Evolutionary conservation across 1,140 invertebrate species (phyloP).

Genomic region (Gonatopus flavifemur): DNA sequence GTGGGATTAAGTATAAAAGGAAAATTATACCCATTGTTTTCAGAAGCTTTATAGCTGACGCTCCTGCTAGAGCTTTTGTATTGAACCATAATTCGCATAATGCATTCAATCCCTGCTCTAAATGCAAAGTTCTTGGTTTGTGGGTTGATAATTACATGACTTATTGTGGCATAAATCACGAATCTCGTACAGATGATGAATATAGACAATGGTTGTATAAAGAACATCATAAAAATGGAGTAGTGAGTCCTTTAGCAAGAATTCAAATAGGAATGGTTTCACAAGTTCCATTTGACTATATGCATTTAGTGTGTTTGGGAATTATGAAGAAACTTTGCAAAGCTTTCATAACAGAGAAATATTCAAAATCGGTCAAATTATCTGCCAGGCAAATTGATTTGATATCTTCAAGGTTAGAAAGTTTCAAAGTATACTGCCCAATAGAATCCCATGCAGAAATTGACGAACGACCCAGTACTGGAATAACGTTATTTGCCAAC

Average conservation of each 20-base stretch:
- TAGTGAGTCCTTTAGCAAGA: conserved; percentile 8
- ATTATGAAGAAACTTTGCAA: conserved; percentile 39
- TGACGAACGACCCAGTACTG: no score
- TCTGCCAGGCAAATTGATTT: conserved; percentile 1
- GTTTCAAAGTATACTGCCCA: conserved; percentile 15
- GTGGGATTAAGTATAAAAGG: not conserved
- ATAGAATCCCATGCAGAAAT: no score
- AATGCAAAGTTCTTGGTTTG: conserved; percentile 32
- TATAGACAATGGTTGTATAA: conserved; percentile 29
- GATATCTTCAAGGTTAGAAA: conserved; percentile 9
- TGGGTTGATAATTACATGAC: conserved; percentile 17
- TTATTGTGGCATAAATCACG: conserved; percentile 17
- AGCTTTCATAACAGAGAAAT: conserved; percentile 31
- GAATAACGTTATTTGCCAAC: no score
- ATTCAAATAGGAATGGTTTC: conserved; percentile 7
- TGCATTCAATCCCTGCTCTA: conserved; percentile 40
- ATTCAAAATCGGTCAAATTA: conserved; percentile 12
- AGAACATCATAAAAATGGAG: conserved; percentile 15
- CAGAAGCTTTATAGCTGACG: conserved; percentile 38
- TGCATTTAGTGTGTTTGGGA: conserved; percentile 41
- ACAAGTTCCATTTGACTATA: conserved; percentile 33
- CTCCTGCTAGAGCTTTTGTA: conserved; percentile 22
- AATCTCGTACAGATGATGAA: conserved; percentile 14
- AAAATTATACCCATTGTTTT: conserved; percentile 12
- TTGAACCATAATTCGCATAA: conserved; percentile 33